Conservation (phyloP, 2,797 vertebrate species). For the Cuculus canorus region DNA sequence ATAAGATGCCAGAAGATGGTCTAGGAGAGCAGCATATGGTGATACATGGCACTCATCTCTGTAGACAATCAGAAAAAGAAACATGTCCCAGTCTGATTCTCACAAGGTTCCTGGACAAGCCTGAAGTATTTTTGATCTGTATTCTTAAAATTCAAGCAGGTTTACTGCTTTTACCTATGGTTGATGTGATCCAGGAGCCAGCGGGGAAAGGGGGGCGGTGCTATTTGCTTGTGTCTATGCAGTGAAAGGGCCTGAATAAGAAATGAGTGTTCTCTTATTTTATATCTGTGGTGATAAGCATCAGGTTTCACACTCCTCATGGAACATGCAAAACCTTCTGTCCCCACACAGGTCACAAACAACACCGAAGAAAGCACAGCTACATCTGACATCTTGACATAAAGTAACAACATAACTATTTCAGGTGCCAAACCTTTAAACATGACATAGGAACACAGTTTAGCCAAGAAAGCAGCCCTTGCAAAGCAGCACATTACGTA, state of each 20-base stretch:
- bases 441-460: accelerated
- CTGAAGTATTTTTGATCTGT: neutral
- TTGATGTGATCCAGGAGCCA: accelerated
- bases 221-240: neutral
- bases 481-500: accelerated
- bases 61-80: neutral
- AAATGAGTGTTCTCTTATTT: neutral
- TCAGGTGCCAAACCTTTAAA: neutral
- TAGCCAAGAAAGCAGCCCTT: neutral
- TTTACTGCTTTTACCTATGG: neutral
- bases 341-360: neutral
- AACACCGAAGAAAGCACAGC: neutral
- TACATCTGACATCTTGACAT: neutral
- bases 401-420: neutral
- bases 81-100: neutral
- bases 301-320: neutral
- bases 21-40: neutral
- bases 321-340: neutral
- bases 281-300: neutral
- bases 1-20: neutral
- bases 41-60: neutral
- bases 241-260: neutral
- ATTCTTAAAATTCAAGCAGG: neutral
- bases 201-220: no score
- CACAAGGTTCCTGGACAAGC: neutral